Base-by-base conservation (phyloP, 1,140 invertebrate species). In the Drosophila kepulauana region DNA sequence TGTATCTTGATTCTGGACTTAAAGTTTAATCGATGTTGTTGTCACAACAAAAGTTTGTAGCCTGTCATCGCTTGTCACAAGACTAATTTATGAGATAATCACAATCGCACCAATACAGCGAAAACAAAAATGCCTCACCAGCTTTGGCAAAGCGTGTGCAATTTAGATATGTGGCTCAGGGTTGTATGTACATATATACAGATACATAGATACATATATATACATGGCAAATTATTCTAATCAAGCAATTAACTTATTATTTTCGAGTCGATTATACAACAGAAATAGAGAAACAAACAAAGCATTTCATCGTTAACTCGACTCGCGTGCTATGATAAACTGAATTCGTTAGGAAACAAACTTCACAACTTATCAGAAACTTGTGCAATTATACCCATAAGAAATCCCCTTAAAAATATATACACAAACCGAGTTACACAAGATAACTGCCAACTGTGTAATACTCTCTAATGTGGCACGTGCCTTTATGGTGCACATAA, bases 31-130 rank as follows among this genome's bases (percentile, higher is more conserved):
- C 85, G 85, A 89, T 89, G 80, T 78, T 43, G 20, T 64, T 81
- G 65, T 72, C 67, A 25, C 57, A 77, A 67, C 72, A 88, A 57
- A 57, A 64, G 54, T 54, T 15, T 79, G 56, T 78, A 58, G 64
- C 64, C 67, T 77, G 81, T 84, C 82, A 78, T 81, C 81, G 82
- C 68, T 81, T 91, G 88, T 91, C 88, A 91, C 88, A 91, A 91
- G 88, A 91, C 88, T 80, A 79, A 91, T 88, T 91, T 91, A 75
- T 79, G 81, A 85, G 84, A 91, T 91, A 91, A 88, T 91, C 84
- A 65, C 69, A 65, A 73, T 52, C 62, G 46, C 63, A 77, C 77
- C 30, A 49, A 65, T 38, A 58, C 63, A 33, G 20, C 35, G 28
- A 1, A 58, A 5, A 16, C 1, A 16, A 10, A 16, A 54, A 59